Evolutionary conservation across 2,888 invertebrate genomes (phyloP), one percentile per base, ranked within the genome.

Genomic region (Drosophila limbata): DNA sequence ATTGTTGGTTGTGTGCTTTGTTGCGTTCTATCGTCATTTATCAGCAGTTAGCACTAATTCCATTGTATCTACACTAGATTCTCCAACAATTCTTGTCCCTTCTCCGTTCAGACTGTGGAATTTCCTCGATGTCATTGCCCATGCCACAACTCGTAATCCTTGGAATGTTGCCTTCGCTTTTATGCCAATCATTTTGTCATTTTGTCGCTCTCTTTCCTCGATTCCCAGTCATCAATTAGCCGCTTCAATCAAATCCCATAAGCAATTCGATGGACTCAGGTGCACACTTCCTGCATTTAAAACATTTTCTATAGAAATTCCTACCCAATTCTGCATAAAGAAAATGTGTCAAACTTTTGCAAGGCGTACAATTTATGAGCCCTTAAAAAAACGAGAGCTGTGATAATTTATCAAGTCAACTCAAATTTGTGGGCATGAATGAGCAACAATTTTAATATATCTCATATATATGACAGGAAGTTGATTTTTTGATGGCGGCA

Each of bases 341-440:
- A 37, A 59, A 67, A 40, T 52, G 33, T 69, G 61, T 57, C 73
- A 69, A 62, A 73, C 37, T 66, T 52, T 73, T 45, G 45, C 25
- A 25, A 45, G 48, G 35, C 52, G 39, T 52, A 33, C 31, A 73
- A 77, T 83, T 70, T 64, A 77, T 60, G 73, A 55, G 69, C 55
- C 64, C 42, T 42, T 40, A 64, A 66, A 40, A 25, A 15, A 50
- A 60, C 55, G 50, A 59, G 52, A 39, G 25, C 39, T 39, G 66
- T 69, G 75, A 81, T 61, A 67, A 82, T 78, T 82, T 81, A 79
- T 82, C 84, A 81, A 72, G 52, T 71, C 59, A 44, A 67, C 52
- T 63, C 52, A 73, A 84, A 68, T 84, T 72, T 69, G 76, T 69
- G 37, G 86, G 67, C 84, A 84, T 82, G 82, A 82, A 70, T 73